Evolutionary conservation across 2,888 invertebrate species (phyloP).

Genomic region (Dyspetes luteomarginatus): DNA sequence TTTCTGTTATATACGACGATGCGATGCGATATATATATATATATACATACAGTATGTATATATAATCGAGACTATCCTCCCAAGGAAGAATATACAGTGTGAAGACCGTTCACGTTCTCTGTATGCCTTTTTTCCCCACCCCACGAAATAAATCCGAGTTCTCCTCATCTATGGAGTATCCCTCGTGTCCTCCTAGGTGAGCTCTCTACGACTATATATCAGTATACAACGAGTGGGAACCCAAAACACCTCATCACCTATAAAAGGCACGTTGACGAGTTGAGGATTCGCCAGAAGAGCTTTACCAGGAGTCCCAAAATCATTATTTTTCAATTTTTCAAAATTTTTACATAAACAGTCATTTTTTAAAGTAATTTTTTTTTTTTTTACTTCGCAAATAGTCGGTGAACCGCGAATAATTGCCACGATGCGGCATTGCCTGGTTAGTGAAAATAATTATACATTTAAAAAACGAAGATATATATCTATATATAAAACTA

Average conservation of each 20-base stretch:
- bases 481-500: slow-evolving; percentile 10
- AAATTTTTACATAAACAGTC: slow-evolving; percentile 8
- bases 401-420: slow-evolving; percentile 51
- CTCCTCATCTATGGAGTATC: slow-evolving; percentile 59
- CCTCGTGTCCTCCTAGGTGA: slow-evolving; percentile 42
- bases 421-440: slow-evolving; percentile 61
- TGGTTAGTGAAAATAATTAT: slow-evolving; percentile 57
- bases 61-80: slow-evolving; percentile 11
- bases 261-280: slow-evolving; percentile 76
- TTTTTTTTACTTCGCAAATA: neutral
- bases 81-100: slow-evolving; percentile 22
- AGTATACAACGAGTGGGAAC: slow-evolving; percentile 53
- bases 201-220: slow-evolving; percentile 42
- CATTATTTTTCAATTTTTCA: slow-evolving; percentile 21
- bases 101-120: slow-evolving; percentile 25
- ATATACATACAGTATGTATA: neutral
- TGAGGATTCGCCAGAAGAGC: slow-evolving; percentile 76
- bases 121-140: slow-evolving; percentile 34
- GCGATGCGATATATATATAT: neutral
- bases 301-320: slow-evolving; percentile 48
- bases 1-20: slow-evolving; percentile 16
- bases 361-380: slow-evolving; percentile 8
- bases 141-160: slow-evolving; percentile 37
- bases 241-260: slow-evolving; percentile 67
- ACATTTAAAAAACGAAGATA: neutral